Percentiles rank a stretch among this genome's conserved stretches.
Conservation (phyloP, 2,888 invertebrate genomes). For the Calliphora vomitoria region DNA sequence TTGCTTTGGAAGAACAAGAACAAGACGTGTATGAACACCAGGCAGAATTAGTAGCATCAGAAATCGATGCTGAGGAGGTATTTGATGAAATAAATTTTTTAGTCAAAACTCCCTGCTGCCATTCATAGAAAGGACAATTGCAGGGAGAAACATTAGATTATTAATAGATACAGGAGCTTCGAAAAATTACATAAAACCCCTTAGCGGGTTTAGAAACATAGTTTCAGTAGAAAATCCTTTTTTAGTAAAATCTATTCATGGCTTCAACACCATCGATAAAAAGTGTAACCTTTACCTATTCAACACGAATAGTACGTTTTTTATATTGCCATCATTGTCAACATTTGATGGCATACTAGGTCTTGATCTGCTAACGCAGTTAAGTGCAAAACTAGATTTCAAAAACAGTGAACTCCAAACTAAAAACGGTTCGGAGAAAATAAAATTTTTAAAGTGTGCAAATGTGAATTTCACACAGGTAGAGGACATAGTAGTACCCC, state of each 20-base stretch:
- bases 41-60: no score
- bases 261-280: no score
- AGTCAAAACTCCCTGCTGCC: conserved; percentile 39
- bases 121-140: conserved; percentile 56
- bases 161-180: conserved; percentile 70
- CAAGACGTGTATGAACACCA: background rate
- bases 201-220: no score
- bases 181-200: no score
- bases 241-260: no score
- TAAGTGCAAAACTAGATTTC: conserved; percentile 67
- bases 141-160: conserved; percentile 57
- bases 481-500: no score
- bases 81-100: conserved; percentile 62
- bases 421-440: conserved; percentile 59
- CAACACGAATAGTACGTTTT: conserved; percentile 63
- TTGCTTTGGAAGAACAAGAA: conserved; percentile 23
- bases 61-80: no score
- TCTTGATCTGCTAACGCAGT: conserved; percentile 71
- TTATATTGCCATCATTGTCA: conserved; percentile 64
- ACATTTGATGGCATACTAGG: conserved; percentile 74
- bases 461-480: conserved; percentile 63
- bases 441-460: conserved; percentile 68
- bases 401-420: conserved; percentile 53
- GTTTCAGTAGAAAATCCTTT: conserved; percentile 30
- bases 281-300: conserved; percentile 52